These are phyloP conservation scores for Phaethornis superciliosus DNA, from an alignment of 2,113 vertebrate genomes.

Conservation along the genomic window DNA sequence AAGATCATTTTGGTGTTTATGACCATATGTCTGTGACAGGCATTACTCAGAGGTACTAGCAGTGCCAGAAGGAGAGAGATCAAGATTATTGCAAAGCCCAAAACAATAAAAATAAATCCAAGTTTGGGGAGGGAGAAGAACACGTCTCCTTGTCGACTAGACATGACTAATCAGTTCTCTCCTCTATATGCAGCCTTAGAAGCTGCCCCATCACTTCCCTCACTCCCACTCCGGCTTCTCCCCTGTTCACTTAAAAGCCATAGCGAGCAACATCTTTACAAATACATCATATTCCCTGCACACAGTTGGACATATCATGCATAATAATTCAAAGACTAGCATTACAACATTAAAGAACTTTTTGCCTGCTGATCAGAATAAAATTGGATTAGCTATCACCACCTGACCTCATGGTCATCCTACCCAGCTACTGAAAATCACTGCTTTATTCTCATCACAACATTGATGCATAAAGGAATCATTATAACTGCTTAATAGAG, in stretches of 20 bases:
- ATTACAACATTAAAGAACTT: not conserved
- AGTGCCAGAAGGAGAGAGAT: slow-evolving; percentile 2
- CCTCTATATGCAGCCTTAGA: not conserved
- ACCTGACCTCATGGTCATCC: not conserved
- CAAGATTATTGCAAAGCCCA: not conserved
- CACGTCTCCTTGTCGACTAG: not conserved
- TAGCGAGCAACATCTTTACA: fast-evolving
- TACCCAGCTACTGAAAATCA: not conserved
- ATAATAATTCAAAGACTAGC: not conserved
- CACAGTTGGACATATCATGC: not conserved
- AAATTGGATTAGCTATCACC: not conserved
- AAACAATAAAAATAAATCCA: slow-evolving; percentile 20
- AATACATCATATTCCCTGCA: not conserved
- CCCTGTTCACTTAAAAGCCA: not conserved
- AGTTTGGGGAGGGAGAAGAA: not conserved
- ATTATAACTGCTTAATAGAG: not conserved
- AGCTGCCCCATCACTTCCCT: not conserved
- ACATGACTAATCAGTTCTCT: slow-evolving; percentile 12
- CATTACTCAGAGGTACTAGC: slow-evolving; percentile 28
- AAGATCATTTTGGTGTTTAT: slow-evolving; percentile 15
- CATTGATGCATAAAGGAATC: not conserved
- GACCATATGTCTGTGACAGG: not conserved
- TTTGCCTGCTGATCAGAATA: not conserved
- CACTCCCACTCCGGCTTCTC: not conserved
- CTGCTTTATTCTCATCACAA: not conserved